Evolutionary conservation across 1,140 invertebrate species (phyloP), one percentile per base, ranked within the genome.

Genomic region (Drosophila pseudoananassae): DNA sequence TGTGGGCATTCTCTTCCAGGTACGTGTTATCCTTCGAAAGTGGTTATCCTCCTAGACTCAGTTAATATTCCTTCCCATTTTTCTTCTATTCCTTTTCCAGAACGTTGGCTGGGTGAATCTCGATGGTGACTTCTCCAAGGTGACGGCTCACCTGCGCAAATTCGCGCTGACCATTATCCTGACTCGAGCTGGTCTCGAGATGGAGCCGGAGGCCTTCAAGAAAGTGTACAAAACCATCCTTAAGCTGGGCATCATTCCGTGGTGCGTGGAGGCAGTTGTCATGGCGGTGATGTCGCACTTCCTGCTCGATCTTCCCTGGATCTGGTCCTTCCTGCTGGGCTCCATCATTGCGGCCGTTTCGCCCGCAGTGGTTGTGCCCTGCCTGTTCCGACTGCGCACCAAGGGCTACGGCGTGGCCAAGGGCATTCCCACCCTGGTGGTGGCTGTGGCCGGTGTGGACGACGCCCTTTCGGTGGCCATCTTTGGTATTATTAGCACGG

Each of bases 391-490:
- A 43, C 93, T 99, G 7, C 94, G 97, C 10, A 94, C 95, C 57
- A 95, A 96, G 87, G 97, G 97, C 4, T 97, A 97, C 82, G 98
- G 98, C 1, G 95, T 97, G 4, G 95, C 96, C 29, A 98, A 99
- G 93, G 98, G 98, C 1, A 98, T 99, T 54, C 98, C 98, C 0
- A 99, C 98, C 0, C 92, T 99, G n/a, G 96, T 99, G 40, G 97
- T 99, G 43, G 98, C 98, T 0, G 93, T 96, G 1, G 94, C 95
- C 10, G 95, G 96, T 9, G 95, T 97, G 45, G 96, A 96, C 80
- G 96, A 97, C 92, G 97, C 98, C 1, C 94, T 96, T 12, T 98
- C 97, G 50, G 95, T 99, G 20, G 98, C 97, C 25, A 95, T 97
- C 14, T 99, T 98, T 90, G 97, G 97, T 47, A 96, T 98, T 51